Conservation (phyloP, 2,888 invertebrate species). For the Ochropleura plecta region DNA sequence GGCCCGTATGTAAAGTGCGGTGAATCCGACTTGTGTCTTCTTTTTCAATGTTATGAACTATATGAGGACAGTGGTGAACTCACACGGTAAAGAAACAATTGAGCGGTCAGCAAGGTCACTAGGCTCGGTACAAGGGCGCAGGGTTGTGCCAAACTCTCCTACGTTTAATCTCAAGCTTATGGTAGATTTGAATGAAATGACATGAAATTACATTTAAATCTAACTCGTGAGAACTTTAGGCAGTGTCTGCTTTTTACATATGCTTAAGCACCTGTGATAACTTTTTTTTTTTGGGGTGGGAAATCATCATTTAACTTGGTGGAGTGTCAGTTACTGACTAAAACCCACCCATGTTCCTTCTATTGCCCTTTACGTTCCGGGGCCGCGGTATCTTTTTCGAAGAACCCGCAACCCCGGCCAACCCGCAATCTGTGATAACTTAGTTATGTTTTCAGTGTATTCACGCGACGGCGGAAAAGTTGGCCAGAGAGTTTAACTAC, state of each 20-base stretch:
- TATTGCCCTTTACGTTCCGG: no score
- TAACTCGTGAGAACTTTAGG: background rate
- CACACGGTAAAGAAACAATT: conserved; percentile 11
- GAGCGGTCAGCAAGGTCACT: conserved; percentile 12
- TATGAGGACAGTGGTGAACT: background rate
- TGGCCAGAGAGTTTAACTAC: conserved; percentile 91
- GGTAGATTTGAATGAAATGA: background rate
- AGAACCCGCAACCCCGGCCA: no score
- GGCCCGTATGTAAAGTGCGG: background rate
- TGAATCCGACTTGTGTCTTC: conserved; percentile 8
- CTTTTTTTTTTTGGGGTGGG: conserved; percentile 60
- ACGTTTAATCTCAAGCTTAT: background rate
- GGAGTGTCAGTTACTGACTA: no score
- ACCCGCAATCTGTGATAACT: conserved; percentile 44
- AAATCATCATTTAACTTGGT: no score
- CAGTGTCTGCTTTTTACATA: background rate
- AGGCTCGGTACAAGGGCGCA: background rate
- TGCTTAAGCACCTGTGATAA: background rate
- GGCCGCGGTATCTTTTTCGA: no score
- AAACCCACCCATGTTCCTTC: no score
- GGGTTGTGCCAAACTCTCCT: background rate
- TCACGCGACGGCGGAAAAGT: conserved; percentile 93
- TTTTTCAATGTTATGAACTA: background rate
- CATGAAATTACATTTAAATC: background rate
- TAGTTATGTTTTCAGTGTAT: conserved; percentile 91